A percentile compares a stretch with the other conserved stretches of the same genome.
These are phyloP conservation scores for Polyommatus iphigenia DNA, from an alignment of 2,888 invertebrate species.

Conservation along the genomic window DNA sequence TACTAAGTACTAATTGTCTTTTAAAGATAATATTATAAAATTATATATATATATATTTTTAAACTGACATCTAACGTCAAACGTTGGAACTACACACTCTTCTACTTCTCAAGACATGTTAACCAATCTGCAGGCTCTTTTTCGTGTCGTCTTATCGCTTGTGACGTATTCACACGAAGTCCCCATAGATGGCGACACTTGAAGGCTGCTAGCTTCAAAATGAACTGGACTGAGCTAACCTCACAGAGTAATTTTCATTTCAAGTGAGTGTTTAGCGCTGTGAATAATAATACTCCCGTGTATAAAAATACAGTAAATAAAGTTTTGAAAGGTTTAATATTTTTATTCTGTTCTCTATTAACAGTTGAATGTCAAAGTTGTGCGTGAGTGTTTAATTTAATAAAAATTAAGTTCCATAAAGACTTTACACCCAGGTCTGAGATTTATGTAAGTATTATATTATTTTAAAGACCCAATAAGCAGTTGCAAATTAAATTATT, in stretches of 20 bases:
- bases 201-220: neutral
- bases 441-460: neutral
- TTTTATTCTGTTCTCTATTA: too few species aligned
- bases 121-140: neutral
- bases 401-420: too few species aligned
- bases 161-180: neutral
- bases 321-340: too few species aligned
- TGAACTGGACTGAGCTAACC: neutral
- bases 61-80: neutral
- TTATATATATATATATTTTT: neutral
- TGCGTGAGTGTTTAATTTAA: too few species aligned
- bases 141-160: neutral
- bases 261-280: neutral
- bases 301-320: too few species aligned
- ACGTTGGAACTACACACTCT: neutral
- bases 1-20: neutral
- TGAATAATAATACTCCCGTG: too few species aligned
- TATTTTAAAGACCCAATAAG: neutral
- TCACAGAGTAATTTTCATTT: neutral
- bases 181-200: constrained; percentile 4
- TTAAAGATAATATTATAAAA: neutral
- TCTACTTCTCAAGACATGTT: neutral
- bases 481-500: neutral
- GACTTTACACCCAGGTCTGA: too few species aligned
- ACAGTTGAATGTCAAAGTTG: too few species aligned